Evolutionary conservation across 2,797 vertebrate species (phyloP).

Genomic region (Sebastes dallii): DNA sequence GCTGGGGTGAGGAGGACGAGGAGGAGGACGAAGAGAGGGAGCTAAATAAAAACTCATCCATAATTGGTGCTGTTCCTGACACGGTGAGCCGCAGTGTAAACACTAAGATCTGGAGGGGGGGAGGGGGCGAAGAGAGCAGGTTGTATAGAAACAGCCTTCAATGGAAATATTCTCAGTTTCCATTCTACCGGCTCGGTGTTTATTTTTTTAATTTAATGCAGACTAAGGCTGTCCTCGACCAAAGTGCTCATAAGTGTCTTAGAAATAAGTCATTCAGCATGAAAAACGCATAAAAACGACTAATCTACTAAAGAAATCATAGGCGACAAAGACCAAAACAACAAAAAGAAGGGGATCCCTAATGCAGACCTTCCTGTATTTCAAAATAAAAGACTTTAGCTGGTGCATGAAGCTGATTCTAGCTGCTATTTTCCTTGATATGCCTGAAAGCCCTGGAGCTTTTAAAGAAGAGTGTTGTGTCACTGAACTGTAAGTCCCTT

Average conservation of each 20-base stretch:
- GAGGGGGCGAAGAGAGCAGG: background rate
- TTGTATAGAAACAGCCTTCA: background rate
- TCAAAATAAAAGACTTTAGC: background rate
- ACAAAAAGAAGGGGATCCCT: too few species aligned
- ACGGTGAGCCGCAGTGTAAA: constrained; percentile 34
- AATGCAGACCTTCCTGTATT: background rate
- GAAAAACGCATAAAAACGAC: rapidly evolving
- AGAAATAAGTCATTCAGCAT: too few species aligned
- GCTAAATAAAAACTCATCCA: constrained; percentile 59
- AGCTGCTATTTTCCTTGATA: background rate
- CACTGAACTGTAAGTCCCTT: background rate
- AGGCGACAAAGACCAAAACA: too few species aligned
- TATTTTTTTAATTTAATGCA: too few species aligned
- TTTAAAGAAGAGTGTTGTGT: background rate
- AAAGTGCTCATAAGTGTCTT: too few species aligned
- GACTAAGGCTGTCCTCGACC: too few species aligned
- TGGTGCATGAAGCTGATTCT: background rate
- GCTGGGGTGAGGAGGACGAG: background rate
- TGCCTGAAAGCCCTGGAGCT: background rate
- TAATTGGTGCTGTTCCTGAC: constrained; percentile 63
- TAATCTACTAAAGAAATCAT: too few species aligned
- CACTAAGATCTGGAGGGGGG: constrained; percentile 5
- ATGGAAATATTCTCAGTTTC: too few species aligned
- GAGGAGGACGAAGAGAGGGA: background rate
- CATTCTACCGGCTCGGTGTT: too few species aligned